A percentile compares a stretch with the other conserved stretches of the same genome.
Conservation (phyloP, 2,113 vertebrate species). For the Peromyscus polionotus region DNA sequence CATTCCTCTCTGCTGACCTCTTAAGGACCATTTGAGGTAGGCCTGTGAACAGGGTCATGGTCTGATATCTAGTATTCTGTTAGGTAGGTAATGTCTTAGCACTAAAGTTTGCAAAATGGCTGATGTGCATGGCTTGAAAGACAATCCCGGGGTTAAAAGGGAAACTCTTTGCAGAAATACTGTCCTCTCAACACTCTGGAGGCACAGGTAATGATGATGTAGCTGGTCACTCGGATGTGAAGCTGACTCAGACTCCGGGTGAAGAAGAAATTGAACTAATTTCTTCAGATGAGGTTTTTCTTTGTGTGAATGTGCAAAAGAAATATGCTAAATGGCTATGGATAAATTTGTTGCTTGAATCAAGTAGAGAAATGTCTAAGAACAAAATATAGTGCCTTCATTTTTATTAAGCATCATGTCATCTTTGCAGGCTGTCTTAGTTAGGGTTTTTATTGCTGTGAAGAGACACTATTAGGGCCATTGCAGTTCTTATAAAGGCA, state of each 20-base stretch:
- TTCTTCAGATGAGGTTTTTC: slow-evolving; percentile 28
- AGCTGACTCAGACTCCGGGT: not conserved
- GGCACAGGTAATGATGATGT: not conserved
- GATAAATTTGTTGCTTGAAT: not conserved
- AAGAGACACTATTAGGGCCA: not conserved
- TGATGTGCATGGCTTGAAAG: not conserved
- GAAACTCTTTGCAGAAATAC: not conserved
- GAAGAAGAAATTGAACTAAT: not conserved
- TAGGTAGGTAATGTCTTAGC: not conserved
- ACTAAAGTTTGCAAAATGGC: not conserved
- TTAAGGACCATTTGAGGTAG: not conserved
- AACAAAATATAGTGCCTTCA: not conserved
- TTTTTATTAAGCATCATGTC: not conserved
- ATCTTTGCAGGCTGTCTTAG: not conserved
- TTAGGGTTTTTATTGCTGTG: not conserved
- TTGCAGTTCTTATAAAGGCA: not conserved
- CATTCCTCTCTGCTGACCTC: not conserved
- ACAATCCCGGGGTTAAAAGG: not conserved
- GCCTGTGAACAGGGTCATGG: not conserved
- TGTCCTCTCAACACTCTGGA: not conserved
- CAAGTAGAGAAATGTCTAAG: slow-evolving; percentile 3
- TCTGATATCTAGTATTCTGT: not conserved
- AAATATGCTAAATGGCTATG: not conserved
- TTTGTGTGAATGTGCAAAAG: slow-evolving; percentile 8
- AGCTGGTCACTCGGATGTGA: not conserved